Evolutionary conservation across 35 echinoderm and acorn worm genomes (phyloP), one percentile per base, ranked within the genome.

Genomic region (Patiria miniata): DNA sequence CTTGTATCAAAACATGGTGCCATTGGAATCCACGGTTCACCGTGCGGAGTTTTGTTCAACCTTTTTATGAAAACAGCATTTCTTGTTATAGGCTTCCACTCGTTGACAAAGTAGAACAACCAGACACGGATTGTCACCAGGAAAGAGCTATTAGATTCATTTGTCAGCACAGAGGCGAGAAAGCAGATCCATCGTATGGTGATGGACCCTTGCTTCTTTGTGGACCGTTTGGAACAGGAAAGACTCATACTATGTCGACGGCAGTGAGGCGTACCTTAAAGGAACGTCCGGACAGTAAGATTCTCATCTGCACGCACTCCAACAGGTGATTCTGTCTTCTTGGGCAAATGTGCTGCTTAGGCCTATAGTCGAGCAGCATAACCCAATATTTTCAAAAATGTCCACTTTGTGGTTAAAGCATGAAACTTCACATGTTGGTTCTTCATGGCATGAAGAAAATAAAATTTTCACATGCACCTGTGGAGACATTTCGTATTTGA

Each of bases 201-300:
- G 89, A 59, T 87, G 83, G 89, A 61, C 81, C 87, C 37, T 22
- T 97, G 38, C 78, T 97, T 15, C 33, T 90, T 2, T 84, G 57
- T 55, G 95, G 95, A 10, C 95, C 95, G 55, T 97, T 97, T 84
- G 95, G 95, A 17, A 94, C 95, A 17, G 91, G 91, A 16, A 94
- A 97, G 68, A 91, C 91, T 0, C 84, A 91, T 23, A 97, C 95
- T 10, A 29, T 94, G 68, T 87, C 89, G 12, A 79, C 37, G 28
- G 77, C 88, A 18, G 85, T 98, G 1, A 68, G 82, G 77, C 68
- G 50, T 79, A 80, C 93, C 30, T 39, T 97, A 16, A 19, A 52
- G 26, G 30, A 80, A 77, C 51, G 55, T 19, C 39, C 53, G 5
- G 77, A 94, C 52, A 34, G 78, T 3, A 91, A 84, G 77, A 89